phyloP scores from a whole-genome alignment of 30 jellyfish, hydroid and myxozoan genomes.

The Hydra vulgaris region DNA sequence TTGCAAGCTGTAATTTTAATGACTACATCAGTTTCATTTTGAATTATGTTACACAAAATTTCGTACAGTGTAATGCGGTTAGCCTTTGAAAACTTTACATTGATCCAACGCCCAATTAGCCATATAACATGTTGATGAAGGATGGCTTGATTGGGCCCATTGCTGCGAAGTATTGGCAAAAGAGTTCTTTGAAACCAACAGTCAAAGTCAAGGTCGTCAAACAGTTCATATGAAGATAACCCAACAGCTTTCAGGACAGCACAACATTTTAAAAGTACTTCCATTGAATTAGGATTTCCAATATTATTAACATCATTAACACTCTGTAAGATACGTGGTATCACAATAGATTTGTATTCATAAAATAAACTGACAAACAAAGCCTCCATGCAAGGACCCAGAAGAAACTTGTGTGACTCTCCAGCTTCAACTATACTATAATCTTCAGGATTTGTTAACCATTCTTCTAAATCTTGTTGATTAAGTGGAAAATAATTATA shows the following conservation, averaged over 20 bases:
- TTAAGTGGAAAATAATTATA: conserved; percentile 50
- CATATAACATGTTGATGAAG: conserved; percentile 28
- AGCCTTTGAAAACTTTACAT: conserved; percentile 62
- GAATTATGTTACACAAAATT: conserved; percentile 25
- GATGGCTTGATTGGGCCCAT: conserved; percentile 23
- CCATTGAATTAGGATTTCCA: not conserved
- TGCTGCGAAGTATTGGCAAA: conserved; percentile 29
- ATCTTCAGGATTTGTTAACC: conserved; percentile 80
- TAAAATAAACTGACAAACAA: conserved; percentile 57
- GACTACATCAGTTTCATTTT: conserved; percentile 47
- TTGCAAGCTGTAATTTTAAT: conserved; percentile 26
- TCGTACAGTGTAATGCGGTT: conserved; percentile 43
- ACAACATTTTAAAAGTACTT: not conserved
- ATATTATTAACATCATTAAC: not conserved
- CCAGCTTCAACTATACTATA: conserved; percentile 70
- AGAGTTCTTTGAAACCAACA: conserved; percentile 37
- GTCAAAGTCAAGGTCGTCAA: conserved; percentile 77
- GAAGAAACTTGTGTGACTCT: conserved; percentile 33
- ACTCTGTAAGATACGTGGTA: conserved; percentile 10
- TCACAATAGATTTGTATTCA: conserved; percentile 37
- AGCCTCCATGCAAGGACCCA: conserved; percentile 63
- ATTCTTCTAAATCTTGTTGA: conserved; percentile 54
- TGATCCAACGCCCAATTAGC: conserved; percentile 77
- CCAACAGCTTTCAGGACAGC: conserved; percentile 74
- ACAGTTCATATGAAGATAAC: conserved; percentile 73